Evolutionary conservation across 2,888 invertebrate species (phyloP), one percentile per base, ranked within the genome.

Genomic region (Xanthostigma xanthostigma): DNA sequence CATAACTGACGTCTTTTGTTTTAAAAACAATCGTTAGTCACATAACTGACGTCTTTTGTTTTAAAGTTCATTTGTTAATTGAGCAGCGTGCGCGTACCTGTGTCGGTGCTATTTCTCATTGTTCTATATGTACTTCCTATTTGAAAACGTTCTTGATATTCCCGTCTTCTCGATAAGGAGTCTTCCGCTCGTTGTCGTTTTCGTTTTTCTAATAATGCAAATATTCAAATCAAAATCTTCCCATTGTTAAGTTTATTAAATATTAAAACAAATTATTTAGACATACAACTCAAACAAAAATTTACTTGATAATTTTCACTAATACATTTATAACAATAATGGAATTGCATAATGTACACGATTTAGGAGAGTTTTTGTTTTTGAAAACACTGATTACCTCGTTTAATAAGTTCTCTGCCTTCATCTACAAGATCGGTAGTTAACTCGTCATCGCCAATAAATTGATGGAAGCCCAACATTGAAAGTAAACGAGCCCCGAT

Each of bases 401-500:
- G 72, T 60, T 88, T 87, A 49, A 94, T 84, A 38, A 96, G 78
- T 65, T 94, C 92, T 58, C 84, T 75, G 2, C 97, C 97, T 66
- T 96, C 95, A 56, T 93, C 90, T 1, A 95, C 86, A 45, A 96
- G 71, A 66, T 97, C 97, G 0, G 84, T 82, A 0, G 95, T 94
- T 59, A 97, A 81, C 53, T 88, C 86, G 63, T 95, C 94, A 55
- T 95, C 92, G 0, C 88, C 92, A 41, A 97, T 79, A 64, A 97
- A 98, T 71, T 98, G 97, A 65, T 97, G 95, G 66, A 95, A 93
- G 36, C 95, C 98, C 54, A 98, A 74, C 53, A 87, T 76, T 48
- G 93, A 90, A 36, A 98, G 72, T 49, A 94, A 71, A 45, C 95
- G 79, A 49, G 92, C 88, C 48, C 97, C 97, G 41, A 97, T 70